These are phyloP conservation scores for Sarcophaga variegata DNA, from an alignment of 2,888 invertebrate genomes.

Conservation along the genomic window DNA sequence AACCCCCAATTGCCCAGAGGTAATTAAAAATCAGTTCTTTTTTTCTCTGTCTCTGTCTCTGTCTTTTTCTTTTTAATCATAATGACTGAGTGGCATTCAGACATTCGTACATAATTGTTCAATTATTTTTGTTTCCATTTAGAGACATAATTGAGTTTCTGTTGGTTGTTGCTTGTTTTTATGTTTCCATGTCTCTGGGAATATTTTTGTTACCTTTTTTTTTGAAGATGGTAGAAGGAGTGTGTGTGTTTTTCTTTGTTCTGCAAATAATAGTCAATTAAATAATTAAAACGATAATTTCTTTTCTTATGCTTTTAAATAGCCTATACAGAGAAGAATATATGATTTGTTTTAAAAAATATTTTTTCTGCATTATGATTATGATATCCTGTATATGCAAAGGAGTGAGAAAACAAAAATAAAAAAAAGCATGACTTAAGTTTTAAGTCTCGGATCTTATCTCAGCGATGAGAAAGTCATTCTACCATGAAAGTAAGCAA, in stretches of 20 bases:
- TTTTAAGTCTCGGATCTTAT: too few relatives aligned
- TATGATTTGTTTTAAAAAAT: too few relatives aligned
- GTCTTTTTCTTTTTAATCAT: constrained; percentile 73
- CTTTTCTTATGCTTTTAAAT: constrained; percentile 34
- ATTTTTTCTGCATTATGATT: too few relatives aligned
- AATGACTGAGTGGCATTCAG: constrained; percentile 77
- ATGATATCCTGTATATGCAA: too few relatives aligned
- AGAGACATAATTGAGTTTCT: constrained; percentile 42
- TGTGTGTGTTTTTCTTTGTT: constrained; percentile 15
- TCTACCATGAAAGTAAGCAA: too few relatives aligned
- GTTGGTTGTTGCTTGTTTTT: not conserved
- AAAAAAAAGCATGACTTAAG: too few relatives aligned
- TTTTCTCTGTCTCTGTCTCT: constrained; percentile 45
- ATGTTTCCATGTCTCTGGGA: not conserved
- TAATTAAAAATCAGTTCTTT: constrained; percentile 80
- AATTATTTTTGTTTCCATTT: constrained; percentile 75
- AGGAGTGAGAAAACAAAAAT: too few relatives aligned
- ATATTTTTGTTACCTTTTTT: too few relatives aligned
- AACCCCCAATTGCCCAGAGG: constrained; percentile 78
- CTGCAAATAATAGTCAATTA: constrained; percentile 64
- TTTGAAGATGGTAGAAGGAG: not conserved
- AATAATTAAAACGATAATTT: constrained; percentile 61
- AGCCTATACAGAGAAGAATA: not conserved
- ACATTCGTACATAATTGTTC: constrained; percentile 81
- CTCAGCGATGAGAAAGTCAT: too few relatives aligned